Evolutionary conservation across 2,888 invertebrate genomes (phyloP).

Genomic region (Diaperis boleti): DNA sequence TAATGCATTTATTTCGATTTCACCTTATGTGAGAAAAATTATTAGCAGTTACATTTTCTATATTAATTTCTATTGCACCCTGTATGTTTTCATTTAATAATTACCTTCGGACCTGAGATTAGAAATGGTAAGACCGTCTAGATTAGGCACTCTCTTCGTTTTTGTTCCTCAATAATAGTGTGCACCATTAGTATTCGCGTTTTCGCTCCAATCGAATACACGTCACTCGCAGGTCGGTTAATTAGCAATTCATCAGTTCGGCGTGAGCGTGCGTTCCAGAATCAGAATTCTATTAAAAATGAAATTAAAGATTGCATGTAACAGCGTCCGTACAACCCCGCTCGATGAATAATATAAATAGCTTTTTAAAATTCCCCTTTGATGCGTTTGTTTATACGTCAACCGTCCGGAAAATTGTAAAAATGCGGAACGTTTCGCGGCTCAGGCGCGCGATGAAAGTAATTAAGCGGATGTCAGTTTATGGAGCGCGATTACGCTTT

Average conservation of each 20-base stretch:
- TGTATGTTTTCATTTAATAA: too few species aligned
- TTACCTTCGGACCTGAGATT: too few species aligned
- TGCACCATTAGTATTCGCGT: neutral
- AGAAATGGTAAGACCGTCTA: too few species aligned
- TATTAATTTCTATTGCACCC: too few species aligned
- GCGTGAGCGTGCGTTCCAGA: constrained; percentile 30
- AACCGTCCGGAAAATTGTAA: constrained; percentile 35
- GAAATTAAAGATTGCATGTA: constrained; percentile 33
- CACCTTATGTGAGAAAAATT: too few species aligned
- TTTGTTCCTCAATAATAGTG: neutral
- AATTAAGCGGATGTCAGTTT: constrained; percentile 33
- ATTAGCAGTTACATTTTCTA: too few species aligned
- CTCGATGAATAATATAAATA: constrained; percentile 33
- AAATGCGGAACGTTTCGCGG: constrained; percentile 34
- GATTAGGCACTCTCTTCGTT: too few species aligned
- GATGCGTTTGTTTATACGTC: constrained; percentile 39
- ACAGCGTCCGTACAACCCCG: constrained; percentile 14
- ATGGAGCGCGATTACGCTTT: constrained; percentile 24
- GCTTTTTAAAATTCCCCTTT: constrained; percentile 37
- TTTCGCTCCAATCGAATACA: constrained; percentile 14
- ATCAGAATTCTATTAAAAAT: constrained; percentile 41
- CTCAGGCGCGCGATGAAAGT: constrained; percentile 29
- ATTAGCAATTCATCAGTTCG: constrained; percentile 32
- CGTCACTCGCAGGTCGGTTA: constrained; percentile 35
- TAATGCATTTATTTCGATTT: too few species aligned